Evolutionary conservation across 2,888 invertebrate genomes (phyloP).

Genomic region (Dioctria rufipes): DNA sequence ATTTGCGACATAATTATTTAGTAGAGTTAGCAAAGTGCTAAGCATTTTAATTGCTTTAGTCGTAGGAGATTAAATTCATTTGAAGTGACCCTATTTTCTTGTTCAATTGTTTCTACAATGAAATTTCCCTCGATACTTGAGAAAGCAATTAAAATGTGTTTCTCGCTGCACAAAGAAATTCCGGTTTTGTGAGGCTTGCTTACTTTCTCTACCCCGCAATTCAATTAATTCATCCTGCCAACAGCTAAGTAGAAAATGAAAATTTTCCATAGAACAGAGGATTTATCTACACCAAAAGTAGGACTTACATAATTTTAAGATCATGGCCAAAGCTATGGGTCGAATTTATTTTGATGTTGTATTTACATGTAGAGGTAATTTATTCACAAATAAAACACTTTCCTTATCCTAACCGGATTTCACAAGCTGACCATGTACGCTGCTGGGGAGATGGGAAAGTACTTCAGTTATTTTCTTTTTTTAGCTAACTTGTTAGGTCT

Average conservation of each 20-base stretch:
- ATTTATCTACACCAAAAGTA: background rate
- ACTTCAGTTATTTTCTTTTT: no score
- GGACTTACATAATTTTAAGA: background rate
- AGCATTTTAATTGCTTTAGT: background rate
- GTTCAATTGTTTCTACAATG: background rate
- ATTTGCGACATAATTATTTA: background rate
- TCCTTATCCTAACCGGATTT: no score
- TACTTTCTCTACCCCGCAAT: background rate
- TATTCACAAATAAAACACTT: no score
- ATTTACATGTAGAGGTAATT: no score
- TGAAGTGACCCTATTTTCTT: background rate
- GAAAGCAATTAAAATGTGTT: background rate
- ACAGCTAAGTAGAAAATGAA: background rate
- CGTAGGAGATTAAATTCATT: background rate
- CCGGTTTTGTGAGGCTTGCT: background rate
- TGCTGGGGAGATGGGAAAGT: no score
- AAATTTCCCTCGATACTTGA: background rate
- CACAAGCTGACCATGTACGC: no score
- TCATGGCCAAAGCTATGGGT: background rate
- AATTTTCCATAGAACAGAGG: background rate
- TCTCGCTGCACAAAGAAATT: background rate
- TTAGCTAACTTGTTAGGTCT: background rate
- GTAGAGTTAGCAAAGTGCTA: background rate
- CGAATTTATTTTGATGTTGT: background rate
- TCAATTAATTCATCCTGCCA: slow-evolving; percentile 4